Evolutionary conservation across 2,113 vertebrate species (phyloP).

Genomic region (Antennarius striatus): DNA sequence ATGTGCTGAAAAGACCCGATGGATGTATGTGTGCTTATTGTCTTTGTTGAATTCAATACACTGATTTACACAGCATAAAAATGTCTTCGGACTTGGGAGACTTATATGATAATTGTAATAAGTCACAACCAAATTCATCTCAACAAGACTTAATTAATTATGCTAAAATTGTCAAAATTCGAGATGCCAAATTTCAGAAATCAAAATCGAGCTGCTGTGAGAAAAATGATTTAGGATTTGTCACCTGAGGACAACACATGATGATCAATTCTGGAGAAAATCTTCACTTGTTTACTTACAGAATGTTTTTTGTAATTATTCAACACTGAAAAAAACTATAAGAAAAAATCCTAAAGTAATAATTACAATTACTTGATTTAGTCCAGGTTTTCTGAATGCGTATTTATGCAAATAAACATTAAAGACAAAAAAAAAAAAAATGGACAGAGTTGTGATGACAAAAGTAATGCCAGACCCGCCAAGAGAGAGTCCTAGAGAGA

Average conservation of each 20-base stretch:
- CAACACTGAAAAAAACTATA: neutral
- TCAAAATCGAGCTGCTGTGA: constrained; percentile 2
- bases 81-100: too few species aligned
- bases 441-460: constrained; percentile 46
- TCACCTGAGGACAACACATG: constrained; percentile 34
- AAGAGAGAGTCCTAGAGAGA: constrained; percentile 32
- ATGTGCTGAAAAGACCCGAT: too few species aligned
- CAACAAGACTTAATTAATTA: neutral
- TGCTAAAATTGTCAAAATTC: neutral
- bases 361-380: too few species aligned
- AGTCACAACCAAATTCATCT: constrained; percentile 1
- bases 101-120: too few species aligned
- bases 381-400: too few species aligned
- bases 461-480: constrained; percentile 33
- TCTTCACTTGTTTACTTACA: constrained; percentile 13
- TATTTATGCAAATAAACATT: too few species aligned
- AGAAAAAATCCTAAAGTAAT: neutral
- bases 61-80: neutral
- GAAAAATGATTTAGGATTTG: constrained; percentile 51
- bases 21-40: neutral
- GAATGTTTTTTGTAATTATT: too few species aligned
- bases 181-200: too few species aligned
- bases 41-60: too few species aligned
- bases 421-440: constrained; percentile 18
- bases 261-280: constrained; percentile 55